Percentiles rank a stretch among this genome's conserved stretches.
These are phyloP conservation scores for Noturus placidus DNA, from an alignment of 2,113 vertebrate species.

Conservation along the genomic window DNA sequence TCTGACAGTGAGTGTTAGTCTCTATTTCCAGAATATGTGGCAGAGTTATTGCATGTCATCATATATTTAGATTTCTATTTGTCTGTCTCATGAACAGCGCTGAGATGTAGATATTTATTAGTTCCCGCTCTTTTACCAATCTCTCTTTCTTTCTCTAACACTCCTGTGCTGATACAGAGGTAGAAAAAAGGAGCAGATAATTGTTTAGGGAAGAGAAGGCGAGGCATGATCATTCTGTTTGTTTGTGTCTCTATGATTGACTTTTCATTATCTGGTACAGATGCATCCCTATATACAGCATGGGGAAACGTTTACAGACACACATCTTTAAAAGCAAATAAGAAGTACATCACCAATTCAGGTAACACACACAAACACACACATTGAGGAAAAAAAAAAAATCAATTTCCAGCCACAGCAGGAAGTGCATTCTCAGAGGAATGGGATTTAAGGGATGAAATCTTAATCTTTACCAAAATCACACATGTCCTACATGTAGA, in stretches of 20 bases:
- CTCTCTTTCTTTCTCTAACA: neutral
- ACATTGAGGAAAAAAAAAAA: neutral
- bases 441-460: neutral
- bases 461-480: slow-evolving; percentile 27
- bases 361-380: neutral
- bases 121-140: neutral
- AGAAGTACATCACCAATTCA: neutral
- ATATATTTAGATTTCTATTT: slow-evolving; percentile 1
- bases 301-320: neutral
- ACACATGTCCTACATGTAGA: neutral
- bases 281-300: neutral
- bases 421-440: slow-evolving; percentile 29
- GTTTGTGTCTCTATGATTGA: neutral
- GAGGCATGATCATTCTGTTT: neutral
- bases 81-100: neutral
- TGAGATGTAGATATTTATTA: neutral
- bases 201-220: neutral
- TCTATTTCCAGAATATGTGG: neutral
- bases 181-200: neutral
- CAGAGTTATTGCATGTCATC: neutral
- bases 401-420: slow-evolving; percentile 14
- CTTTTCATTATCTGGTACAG: slow-evolving; percentile 28
- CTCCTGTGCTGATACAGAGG: neutral
- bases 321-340: slow-evolving; percentile 6
- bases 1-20: neutral